phyloP scores from a whole-genome alignment of 53 echinoderm and acorn worm species.

The Stichopus horrens region DNA sequence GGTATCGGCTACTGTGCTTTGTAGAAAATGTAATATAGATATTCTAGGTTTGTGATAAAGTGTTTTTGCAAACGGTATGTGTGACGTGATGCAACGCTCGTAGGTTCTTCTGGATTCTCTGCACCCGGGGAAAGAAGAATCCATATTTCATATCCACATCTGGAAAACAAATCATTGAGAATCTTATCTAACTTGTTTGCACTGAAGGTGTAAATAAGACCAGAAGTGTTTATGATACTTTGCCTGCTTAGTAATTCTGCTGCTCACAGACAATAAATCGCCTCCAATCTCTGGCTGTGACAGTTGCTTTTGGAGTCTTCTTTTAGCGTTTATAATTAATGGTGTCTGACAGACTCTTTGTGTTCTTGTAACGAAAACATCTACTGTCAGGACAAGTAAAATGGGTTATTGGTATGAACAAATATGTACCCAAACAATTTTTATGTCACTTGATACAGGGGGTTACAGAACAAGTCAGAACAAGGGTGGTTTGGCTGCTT shows the following conservation, averaged over 20 bases:
- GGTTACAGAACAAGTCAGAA: too few relatives aligned
- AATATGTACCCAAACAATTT: too few relatives aligned
- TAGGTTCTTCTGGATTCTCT: background rate
- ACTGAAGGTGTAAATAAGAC: slow-evolving; percentile 7
- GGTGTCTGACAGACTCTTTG: background rate
- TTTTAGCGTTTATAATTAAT: background rate
- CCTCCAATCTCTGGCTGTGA: background rate
- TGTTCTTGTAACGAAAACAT: background rate
- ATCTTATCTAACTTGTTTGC: slow-evolving; percentile 9
- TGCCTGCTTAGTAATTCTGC: background rate
- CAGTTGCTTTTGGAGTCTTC: background rate
- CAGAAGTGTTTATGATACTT: background rate
- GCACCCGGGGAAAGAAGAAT: background rate
- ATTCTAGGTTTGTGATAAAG: too few relatives aligned
- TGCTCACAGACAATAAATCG: background rate
- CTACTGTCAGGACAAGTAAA: background rate
- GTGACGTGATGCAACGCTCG: background rate
- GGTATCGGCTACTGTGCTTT: too few relatives aligned
- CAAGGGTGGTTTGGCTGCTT: too few relatives aligned
- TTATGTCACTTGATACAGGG: too few relatives aligned
- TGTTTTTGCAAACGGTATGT: too few relatives aligned
- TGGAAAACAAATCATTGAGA: slow-evolving; percentile 2
- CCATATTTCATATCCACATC: background rate
- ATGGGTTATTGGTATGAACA: too few relatives aligned
- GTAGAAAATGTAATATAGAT: too few relatives aligned